A percentile compares a stretch with the other conserved stretches of the same genome.
These are phyloP conservation scores for Octomys mimax DNA, from an alignment of 2,797 vertebrate genomes.

Conservation along the genomic window DNA sequence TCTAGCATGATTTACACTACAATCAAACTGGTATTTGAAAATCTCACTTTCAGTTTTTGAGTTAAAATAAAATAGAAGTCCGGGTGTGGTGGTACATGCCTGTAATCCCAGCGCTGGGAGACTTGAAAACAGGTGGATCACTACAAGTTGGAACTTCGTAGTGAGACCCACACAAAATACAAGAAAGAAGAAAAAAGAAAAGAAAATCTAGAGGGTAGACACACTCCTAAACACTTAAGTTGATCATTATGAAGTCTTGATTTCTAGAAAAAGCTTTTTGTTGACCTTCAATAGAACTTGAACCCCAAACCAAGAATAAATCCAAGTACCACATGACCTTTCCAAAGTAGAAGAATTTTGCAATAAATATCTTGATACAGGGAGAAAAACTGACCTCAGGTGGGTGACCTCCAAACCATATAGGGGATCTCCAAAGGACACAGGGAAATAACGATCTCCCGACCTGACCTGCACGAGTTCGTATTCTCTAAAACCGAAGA, in stretches of 20 bases:
- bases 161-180: too few species aligned
- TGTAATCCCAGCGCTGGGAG: too few species aligned
- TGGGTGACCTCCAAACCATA: too few species aligned
- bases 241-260: constrained; percentile 43
- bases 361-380: constrained; percentile 56
- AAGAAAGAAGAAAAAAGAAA: too few species aligned
- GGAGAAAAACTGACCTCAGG: too few species aligned
- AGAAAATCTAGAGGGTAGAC: background rate
- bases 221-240: background rate
- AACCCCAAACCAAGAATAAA: constrained; percentile 62
- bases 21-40: constrained; percentile 18
- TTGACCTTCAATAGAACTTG: constrained; percentile 49
- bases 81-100: too few species aligned
- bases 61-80: background rate
- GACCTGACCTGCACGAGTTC: too few species aligned
- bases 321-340: constrained; percentile 6
- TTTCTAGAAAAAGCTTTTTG: constrained; percentile 46
- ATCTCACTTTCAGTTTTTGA: constrained; percentile 68
- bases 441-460: too few species aligned
- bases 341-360: constrained; percentile 71
- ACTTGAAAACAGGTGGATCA: too few species aligned
- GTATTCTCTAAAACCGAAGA: too few species aligned
- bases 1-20: background rate
- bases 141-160: too few species aligned
- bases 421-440: too few species aligned